Evolutionary conservation across 2,888 invertebrate genomes (phyloP).

Genomic region (Girardia tigrina): DNA sequence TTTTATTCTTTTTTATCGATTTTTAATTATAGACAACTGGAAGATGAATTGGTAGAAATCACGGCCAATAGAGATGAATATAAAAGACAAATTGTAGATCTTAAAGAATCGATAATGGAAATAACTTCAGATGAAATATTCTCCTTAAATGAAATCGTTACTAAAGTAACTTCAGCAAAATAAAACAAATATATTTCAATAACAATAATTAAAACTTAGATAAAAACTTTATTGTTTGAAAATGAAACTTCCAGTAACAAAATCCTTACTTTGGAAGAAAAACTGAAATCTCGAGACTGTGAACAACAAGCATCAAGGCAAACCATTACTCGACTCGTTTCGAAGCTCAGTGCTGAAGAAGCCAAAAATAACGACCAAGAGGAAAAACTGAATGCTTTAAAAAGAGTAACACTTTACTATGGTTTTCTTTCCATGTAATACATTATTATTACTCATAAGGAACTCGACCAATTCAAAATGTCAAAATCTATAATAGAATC

Average conservation of each 20-base stretch:
- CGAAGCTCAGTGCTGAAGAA: not conserved
- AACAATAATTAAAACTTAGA: not conserved
- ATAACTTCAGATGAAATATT: not conserved
- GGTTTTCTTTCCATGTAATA: not conserved
- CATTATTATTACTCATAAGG: not conserved
- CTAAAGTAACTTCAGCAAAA: not conserved
- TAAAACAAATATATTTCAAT: not conserved
- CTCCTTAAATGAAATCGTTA: not conserved
- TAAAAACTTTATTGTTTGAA: not conserved
- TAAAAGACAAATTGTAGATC: not conserved
- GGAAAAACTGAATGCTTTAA: not conserved
- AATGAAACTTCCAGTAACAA: not conserved
- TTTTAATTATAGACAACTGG: not conserved
- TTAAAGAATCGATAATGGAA: not conserved
- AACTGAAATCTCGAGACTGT: slow-evolving; percentile 15
- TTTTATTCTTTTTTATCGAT: too few relatives aligned
- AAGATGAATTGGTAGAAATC: not conserved
- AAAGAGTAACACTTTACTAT: not conserved
- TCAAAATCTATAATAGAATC: not conserved
- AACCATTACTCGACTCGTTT: not conserved
- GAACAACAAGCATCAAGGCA: slow-evolving; percentile 14
- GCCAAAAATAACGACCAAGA: not conserved
- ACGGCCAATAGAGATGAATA: not conserved
- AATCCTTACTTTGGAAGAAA: not conserved
- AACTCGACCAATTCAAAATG: slow-evolving; percentile 13